Conservation (phyloP, 2,113 vertebrate genomes). For the Pygoscelis antarcticus region DNA sequence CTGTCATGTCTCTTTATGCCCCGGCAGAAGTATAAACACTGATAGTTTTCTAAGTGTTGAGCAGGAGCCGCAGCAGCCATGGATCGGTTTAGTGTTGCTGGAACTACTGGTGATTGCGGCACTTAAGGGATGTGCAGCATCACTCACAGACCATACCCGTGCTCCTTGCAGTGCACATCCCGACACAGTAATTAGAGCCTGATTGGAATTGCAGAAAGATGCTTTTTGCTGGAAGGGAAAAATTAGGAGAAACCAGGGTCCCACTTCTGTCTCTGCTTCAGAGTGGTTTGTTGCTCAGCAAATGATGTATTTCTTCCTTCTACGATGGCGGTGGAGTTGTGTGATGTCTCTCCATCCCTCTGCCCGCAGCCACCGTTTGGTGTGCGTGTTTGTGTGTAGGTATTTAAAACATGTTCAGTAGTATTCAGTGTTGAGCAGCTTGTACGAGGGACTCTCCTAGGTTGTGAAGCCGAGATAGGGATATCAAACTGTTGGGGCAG, state of each 20-base stretch:
- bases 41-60: neutral
- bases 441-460: neutral
- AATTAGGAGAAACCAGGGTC: neutral
- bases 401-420: neutral
- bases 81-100: fast-evolving
- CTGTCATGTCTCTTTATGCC: neutral
- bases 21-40: neutral
- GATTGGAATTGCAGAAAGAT: neutral
- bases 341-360: neutral
- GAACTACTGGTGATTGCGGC: fast-evolving
- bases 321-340: fast-evolving
- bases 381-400: too few relatives aligned
- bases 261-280: neutral
- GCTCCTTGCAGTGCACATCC: neutral
- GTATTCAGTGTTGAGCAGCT: neutral
- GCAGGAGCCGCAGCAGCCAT: fast-evolving
- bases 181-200: neutral
- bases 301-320: neutral
- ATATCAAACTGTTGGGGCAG: neutral
- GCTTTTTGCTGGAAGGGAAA: neutral
- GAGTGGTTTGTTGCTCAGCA: neutral
- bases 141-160: neutral
- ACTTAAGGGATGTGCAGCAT: neutral
- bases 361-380: neutral
- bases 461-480: fast-evolving